Base-by-base conservation (phyloP, 2,113 vertebrate genomes). In the Procapra przewalskii region DNA sequence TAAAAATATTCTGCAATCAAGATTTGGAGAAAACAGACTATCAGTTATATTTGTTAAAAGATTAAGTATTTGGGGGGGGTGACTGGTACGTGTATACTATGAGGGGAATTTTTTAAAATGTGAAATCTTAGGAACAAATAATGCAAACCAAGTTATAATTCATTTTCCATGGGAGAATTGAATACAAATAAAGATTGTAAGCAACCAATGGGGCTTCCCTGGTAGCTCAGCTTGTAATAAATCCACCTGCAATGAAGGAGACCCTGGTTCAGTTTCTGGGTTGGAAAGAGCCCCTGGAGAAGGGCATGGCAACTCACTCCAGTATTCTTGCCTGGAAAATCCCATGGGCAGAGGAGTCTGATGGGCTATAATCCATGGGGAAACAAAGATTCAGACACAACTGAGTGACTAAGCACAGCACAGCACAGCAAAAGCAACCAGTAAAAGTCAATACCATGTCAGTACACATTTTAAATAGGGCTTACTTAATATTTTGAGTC, bases 401-500 rank as follows among this genome's bases (percentile, higher is more conserved):
- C 0, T 36, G 67, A 71, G 19, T 71, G 19, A 71, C n/a, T 71
- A 71, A 71, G n/a, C n/a, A 19, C 33, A n/a, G 33, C 60, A 64
- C 31, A 16, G 31, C 64, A 71, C n/a, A 36, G 33, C 64, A 71
- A 71, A 95, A 81, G 85, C 9, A 96, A 85, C 36, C 50, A 97
- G 36, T 88, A 88, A 93, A 75, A 96, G 14, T 57, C 29, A 54
- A 80, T 36, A 33, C 11, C 17, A 82, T 29, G 27, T 50, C n/a
- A 79, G 29, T 96, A 31, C 7, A 9, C 7, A 89, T 94, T 95
- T 94, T 90, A 89, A 96, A 97, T 31, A 77, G 40, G 64, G 43
- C n/a, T 90, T 85, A 94, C 84, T 98, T 94, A 97, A 96, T 92
- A 95, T 96, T 97, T 96, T 87, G 85, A 96, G 94, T 50, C 79